These are phyloP conservation scores for Porites evermanni DNA, from an alignment of 92 coral and sea anemone genomes.

Conservation along the genomic window DNA sequence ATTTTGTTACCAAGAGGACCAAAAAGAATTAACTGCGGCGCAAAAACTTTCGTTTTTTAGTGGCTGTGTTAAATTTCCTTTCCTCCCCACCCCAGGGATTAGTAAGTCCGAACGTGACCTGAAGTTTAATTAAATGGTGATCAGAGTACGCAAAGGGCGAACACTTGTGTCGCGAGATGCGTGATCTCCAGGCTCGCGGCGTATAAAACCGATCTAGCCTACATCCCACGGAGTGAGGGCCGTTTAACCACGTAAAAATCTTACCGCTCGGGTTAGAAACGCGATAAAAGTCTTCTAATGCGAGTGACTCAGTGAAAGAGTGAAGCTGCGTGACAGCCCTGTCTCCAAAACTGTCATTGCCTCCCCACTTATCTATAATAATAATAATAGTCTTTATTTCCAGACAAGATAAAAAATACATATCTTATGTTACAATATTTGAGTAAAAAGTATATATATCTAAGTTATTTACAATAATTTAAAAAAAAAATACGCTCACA, in stretches of 20 bases:
- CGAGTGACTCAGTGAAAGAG: too few species aligned
- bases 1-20: neutral
- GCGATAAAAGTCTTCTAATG: too few species aligned
- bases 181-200: neutral
- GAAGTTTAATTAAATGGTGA: neutral
- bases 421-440: too few species aligned
- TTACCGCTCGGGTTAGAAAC: too few species aligned
- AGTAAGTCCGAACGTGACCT: neutral
- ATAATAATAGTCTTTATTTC: too few species aligned
- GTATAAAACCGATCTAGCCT: slow-evolving; percentile 19
- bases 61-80: slow-evolving; percentile 41
- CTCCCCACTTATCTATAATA: too few species aligned
- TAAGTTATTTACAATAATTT: too few species aligned
- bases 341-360: too few species aligned
- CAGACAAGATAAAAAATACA: too few species aligned
- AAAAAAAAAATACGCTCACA: too few species aligned
- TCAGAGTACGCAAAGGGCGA: neutral
- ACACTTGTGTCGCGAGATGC: neutral
- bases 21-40: neutral
- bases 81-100: slow-evolving; percentile 10
- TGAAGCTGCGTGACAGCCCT: too few species aligned
- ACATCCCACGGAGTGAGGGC: neutral
- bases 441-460: too few species aligned
- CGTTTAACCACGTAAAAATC: neutral
- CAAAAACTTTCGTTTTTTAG: slow-evolving; percentile 2